Evolutionary conservation across 2,888 invertebrate species (phyloP).

Genomic region (Sinotaia quadrata): DNA sequence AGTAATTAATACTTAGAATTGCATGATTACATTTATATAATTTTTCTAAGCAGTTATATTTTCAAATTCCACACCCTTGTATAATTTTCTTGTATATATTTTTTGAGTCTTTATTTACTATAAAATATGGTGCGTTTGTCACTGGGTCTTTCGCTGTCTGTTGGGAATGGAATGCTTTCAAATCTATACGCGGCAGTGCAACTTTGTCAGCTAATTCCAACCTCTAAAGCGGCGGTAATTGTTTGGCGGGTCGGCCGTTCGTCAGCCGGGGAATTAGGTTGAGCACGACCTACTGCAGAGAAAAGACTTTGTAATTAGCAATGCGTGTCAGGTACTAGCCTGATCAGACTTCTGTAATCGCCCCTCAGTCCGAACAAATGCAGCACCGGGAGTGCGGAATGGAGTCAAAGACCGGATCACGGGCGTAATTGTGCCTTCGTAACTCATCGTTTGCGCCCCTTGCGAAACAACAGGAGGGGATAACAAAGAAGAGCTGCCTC

Average conservation of each 20-base stretch:
- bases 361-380: conserved; percentile 23
- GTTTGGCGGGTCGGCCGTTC: neutral
- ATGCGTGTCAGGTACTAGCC: conserved; percentile 31
- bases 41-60: too few species aligned
- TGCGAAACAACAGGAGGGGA: neutral
- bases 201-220: conserved; percentile 5
- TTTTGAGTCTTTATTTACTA: too few species aligned
- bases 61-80: too few species aligned
- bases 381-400: neutral
- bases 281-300: conserved; percentile 19
- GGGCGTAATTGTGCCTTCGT: neutral
- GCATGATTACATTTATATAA: too few species aligned
- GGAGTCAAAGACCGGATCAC: neutral
- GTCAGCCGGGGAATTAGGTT: conserved; percentile 10
- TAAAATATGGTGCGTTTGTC: too few species aligned
- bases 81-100: too few species aligned
- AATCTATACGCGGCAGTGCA: neutral
- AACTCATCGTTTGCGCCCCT: neutral
- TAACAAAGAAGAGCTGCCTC: neutral
- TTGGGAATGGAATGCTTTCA: neutral
- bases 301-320: conserved; percentile 25
- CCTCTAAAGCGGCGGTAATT: conserved; percentile 5
- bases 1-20: too few species aligned
- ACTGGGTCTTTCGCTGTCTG: neutral
- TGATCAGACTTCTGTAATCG: conserved; percentile 18